phyloP scores from a whole-genome alignment of 2,888 invertebrate genomes.

The Clivina fossor region DNA sequence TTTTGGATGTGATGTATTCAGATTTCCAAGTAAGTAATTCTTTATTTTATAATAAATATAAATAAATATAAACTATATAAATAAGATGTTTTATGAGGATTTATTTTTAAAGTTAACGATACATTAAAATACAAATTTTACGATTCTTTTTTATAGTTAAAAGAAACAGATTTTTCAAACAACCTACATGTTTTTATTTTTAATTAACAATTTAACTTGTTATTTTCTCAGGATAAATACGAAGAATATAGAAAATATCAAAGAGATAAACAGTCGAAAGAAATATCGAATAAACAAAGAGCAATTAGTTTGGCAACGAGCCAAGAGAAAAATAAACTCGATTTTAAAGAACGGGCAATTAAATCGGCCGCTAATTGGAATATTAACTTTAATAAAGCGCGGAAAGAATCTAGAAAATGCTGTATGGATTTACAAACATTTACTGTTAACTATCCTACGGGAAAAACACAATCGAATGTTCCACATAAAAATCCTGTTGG shows the following conservation, averaged over 20 bases:
- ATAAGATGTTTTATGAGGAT: neutral
- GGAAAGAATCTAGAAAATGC: slow-evolving; percentile 74
- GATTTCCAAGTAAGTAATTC: slow-evolving; percentile 72
- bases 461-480: slow-evolving; percentile 47
- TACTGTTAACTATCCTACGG: slow-evolving; percentile 76
- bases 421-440: slow-evolving; percentile 93
- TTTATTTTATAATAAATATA: slow-evolving; percentile 4
- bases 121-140: too few species aligned
- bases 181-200: too few species aligned
- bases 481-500: slow-evolving; percentile 56
- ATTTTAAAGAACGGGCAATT: slow-evolving; percentile 79
- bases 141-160: neutral
- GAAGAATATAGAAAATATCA: slow-evolving; percentile 82
- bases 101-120: neutral
- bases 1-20: slow-evolving; percentile 91
- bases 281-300: slow-evolving; percentile 67
- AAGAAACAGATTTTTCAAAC: too few species aligned
- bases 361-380: slow-evolving; percentile 90
- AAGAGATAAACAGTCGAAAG: slow-evolving; percentile 68
- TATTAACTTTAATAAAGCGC: slow-evolving; percentile 75
- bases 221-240: slow-evolving; percentile 69
- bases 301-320: slow-evolving; percentile 61
- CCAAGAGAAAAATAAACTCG: slow-evolving; percentile 60
- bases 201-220: too few species aligned
- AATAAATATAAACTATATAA: slow-evolving; percentile 2